These are phyloP conservation scores for Pemphredon lugubris DNA, from an alignment of 2,888 invertebrate species.

Conservation along the genomic window DNA sequence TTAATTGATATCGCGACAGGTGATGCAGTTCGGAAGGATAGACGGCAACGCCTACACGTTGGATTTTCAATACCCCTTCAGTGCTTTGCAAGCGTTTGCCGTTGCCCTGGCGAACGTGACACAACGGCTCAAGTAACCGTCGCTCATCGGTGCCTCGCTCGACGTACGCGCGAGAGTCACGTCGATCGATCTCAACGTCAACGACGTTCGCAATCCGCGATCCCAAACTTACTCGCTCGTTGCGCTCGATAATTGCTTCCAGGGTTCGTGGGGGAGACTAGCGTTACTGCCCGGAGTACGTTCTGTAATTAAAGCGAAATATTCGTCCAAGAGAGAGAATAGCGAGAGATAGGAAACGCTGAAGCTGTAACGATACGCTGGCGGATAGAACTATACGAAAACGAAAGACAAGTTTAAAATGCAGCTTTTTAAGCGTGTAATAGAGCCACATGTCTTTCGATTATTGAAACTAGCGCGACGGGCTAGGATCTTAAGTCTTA, in stretches of 20 bases:
- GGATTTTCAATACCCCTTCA: slow-evolving; percentile 99
- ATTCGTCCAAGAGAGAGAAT: slow-evolving; percentile 50
- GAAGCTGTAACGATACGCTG: slow-evolving; percentile 47
- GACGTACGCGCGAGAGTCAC: slow-evolving; percentile 68
- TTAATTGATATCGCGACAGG: slow-evolving; percentile 86
- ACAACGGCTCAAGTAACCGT: slow-evolving; percentile 92
- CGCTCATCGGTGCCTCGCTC: slow-evolving; percentile 66
- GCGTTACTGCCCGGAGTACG: slow-evolving; percentile 14
- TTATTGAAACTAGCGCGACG: slow-evolving; percentile 43
- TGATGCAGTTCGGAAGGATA: slow-evolving; percentile 99
- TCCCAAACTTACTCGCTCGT: no score
- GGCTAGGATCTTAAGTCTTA: slow-evolving; percentile 44
- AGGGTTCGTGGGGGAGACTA: slow-evolving; percentile 66
- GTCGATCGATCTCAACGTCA: no score
- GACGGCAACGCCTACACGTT: slow-evolving; percentile 99
- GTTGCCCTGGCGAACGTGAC: slow-evolving; percentile 98
- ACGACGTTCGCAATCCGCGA: no score
- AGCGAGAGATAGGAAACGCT: slow-evolving; percentile 26
- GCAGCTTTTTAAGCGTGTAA: slow-evolving; percentile 44
- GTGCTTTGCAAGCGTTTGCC: slow-evolving; percentile 98
- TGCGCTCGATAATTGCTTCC: no score
- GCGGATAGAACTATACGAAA: slow-evolving; percentile 34
- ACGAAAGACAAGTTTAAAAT: slow-evolving; percentile 33
- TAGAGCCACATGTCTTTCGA: slow-evolving; percentile 59
- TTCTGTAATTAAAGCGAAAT: slow-evolving; percentile 41